Base-by-base conservation (phyloP, 2,888 invertebrate genomes). In the Iselma pallidipennis region DNA sequence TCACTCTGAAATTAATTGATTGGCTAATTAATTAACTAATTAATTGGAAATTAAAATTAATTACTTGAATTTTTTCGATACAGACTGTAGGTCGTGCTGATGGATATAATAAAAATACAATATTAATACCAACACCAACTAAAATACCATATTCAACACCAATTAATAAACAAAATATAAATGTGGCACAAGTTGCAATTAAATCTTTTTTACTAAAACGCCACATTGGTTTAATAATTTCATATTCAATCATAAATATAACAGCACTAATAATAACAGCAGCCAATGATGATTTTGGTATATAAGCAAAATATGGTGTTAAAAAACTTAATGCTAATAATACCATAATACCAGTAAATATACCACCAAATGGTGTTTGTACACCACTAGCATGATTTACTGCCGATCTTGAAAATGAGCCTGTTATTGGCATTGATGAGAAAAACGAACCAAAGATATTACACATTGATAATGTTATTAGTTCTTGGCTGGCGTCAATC, bases 381-480 rank as follows among this genome's bases (percentile, higher is more conserved):
- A 96, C 96, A 0, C 96, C 96, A 76, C 95, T 95, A n/a, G 95
- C 95, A 74, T 96, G 94, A 83, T 96, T 96, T 0, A 97, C 95
- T 21, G 96, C 96, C 64, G 95, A 92, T 58, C 94, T 85, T 0
- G 94, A 93, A 81, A 95, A 95, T 0, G 94, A 94, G 4, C 94
- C 96, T 2, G 94, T 92, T 12, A 96, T 91, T 0, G 96, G 96
- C 88, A 96, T 95, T 0, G 96, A 93, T 2, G 90, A 90, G 53
- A 94, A 91, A 75, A 96, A 95, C 0, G 94, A 91, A 0, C 96
- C 96, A 42, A 93, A 82, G 48, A 96, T 86, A 78, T 96, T 96
- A 66, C 94, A 89, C 52, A 94, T 78, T 0, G 94, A 93, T 9
- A 96, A 85, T 0, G 96, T 95, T 37, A 96, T 82, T 42, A 97